Percentiles rank a stretch among this genome's conserved stretches.
phyloP scores from a whole-genome alignment of 1,140 invertebrate species.

The Colletes gigas region DNA sequence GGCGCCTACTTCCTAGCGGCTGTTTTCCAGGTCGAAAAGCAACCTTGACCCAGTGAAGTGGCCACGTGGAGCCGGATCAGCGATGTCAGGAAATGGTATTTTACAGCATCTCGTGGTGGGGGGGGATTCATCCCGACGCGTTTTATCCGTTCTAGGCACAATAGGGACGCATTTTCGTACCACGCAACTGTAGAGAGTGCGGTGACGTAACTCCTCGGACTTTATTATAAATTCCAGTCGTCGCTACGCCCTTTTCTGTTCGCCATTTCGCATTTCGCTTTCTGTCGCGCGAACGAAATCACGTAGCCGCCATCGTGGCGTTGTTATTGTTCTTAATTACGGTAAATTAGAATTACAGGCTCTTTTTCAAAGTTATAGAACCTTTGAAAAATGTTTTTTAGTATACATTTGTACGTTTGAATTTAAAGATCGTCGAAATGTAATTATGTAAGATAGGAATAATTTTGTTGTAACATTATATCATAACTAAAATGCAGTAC shows the following conservation, averaged over 20 bases:
- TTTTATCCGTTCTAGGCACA: background rate
- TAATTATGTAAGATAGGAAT: too few species aligned
- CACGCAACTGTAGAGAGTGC: background rate
- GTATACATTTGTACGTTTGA: too few species aligned
- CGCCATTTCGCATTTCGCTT: conserved; percentile 15
- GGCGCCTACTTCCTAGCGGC: background rate
- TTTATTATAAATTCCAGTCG: conserved; percentile 7
- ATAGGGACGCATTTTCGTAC: conserved; percentile 32
- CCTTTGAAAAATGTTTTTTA: too few species aligned
- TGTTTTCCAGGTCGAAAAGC: conserved; percentile 51
- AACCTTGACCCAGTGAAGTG: conserved; percentile 53
- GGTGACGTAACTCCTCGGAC: conserved; percentile 14
- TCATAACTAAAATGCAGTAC: too few species aligned
- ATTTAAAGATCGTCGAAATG: too few species aligned
- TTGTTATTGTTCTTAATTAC: too few species aligned
- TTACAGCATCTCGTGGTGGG: background rate
- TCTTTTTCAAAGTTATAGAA: too few species aligned
- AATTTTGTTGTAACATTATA: too few species aligned
- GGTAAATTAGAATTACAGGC: too few species aligned
- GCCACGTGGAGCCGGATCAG: conserved; percentile 7
- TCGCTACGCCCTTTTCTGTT: conserved; percentile 3
- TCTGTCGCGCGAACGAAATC: background rate
- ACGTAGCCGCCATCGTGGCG: too few species aligned
- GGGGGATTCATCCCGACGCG: conserved; percentile 1
- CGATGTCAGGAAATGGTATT: conserved; percentile 27